These are phyloP conservation scores for Lepisosteus oculatus DNA, from an alignment of 2,113 vertebrate genomes.

Conservation along the genomic window DNA sequence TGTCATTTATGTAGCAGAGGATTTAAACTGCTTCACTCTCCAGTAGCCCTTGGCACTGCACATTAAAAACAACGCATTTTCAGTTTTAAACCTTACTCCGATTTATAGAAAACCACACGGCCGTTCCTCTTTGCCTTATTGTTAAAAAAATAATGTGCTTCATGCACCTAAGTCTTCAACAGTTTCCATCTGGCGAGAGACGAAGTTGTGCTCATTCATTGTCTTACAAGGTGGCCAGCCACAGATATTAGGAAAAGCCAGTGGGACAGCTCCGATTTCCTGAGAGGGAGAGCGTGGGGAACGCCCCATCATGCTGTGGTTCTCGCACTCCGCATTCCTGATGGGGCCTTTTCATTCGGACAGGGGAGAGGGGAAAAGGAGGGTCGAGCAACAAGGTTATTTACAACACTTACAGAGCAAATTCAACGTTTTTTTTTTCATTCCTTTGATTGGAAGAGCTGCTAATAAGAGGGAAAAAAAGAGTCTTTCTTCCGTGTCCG, in stretches of 20 bases:
- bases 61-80: neutral
- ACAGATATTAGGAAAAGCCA: slow-evolving; percentile 24
- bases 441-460: slow-evolving; percentile 32
- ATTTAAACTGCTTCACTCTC: too few species aligned
- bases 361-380: slow-evolving; percentile 20
- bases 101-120: neutral
- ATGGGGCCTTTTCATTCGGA: slow-evolving; percentile 11
- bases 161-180: too few species aligned
- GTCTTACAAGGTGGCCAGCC: slow-evolving; percentile 3
- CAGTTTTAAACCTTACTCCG: neutral
- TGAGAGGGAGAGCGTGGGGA: neutral
- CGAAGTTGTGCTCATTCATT: slow-evolving; percentile 51
- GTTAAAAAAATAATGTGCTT: neutral
- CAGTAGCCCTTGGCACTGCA: neutral
- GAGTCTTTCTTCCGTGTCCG: slow-evolving; percentile 18
- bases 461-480: slow-evolving; percentile 26
- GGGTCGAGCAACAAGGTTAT: slow-evolving; percentile 12
- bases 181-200: slow-evolving; percentile 1
- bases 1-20: too few species aligned
- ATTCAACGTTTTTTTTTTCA: slow-evolving; percentile 8
- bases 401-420: slow-evolving; percentile 18
- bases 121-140: slow-evolving; percentile 10
- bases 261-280: neutral
- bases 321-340: neutral
- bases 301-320: slow-evolving; percentile 11